A percentile compares a stretch with the other conserved stretches of the same genome.
These are phyloP conservation scores for Epinephelus awoara DNA, from an alignment of 2,797 vertebrate genomes.

Conservation along the genomic window DNA sequence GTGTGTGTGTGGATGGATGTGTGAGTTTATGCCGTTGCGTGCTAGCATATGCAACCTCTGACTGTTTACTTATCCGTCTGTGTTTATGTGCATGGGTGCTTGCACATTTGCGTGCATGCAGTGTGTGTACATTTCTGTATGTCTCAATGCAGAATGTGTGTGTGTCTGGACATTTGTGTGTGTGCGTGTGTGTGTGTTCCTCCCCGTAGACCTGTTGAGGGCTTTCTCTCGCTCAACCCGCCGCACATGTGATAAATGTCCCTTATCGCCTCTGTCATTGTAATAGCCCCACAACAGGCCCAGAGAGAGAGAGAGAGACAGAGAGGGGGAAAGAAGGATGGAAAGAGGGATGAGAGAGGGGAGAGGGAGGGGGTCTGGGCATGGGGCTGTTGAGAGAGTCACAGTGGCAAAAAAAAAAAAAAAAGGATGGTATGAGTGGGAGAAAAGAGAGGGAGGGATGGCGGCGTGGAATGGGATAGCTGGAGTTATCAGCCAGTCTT, in stretches of 20 bases:
- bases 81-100: constrained; percentile 31
- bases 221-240: constrained; percentile 81
- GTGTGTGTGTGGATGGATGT: constrained; percentile 33
- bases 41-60: constrained; percentile 42
- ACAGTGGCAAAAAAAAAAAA: constrained; percentile 33
- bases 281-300: constrained; percentile 89
- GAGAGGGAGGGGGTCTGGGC: constrained; percentile 28
- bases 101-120: constrained; percentile 41
- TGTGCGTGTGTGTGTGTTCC: constrained; percentile 31
- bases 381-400: constrained; percentile 58
- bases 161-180: not conserved
- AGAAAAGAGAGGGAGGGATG: constrained; percentile 55
- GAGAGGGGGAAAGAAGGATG: constrained; percentile 34
- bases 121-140: constrained; percentile 23
- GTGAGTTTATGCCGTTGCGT: constrained; percentile 36
- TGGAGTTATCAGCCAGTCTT: constrained; percentile 86
- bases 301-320: constrained; percentile 55
- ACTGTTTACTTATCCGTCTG: constrained; percentile 59
- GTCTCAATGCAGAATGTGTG: constrained; percentile 17
- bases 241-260: constrained; percentile 90
- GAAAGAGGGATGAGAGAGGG: constrained; percentile 32
- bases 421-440: constrained; percentile 40
- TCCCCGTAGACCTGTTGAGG: constrained; percentile 87
- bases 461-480: constrained; percentile 77
- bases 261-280: constrained; percentile 91